These are phyloP conservation scores for Galagoides demidoff DNA, from an alignment of 2,797 vertebrate genomes.

Conservation along the genomic window DNA sequence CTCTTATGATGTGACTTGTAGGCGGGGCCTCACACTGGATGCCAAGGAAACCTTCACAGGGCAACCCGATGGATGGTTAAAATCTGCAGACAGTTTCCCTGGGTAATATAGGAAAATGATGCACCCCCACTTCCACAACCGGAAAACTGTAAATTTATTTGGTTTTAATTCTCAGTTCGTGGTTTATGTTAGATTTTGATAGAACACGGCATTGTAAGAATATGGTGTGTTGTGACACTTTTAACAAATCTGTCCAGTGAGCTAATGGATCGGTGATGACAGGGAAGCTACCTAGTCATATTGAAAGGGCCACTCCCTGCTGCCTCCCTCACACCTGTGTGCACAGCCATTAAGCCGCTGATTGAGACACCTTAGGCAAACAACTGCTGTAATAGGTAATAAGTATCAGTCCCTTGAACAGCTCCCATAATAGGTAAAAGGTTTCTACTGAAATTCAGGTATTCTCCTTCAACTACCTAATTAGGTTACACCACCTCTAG, in stretches of 20 bases:
- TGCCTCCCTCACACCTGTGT: too few relatives aligned
- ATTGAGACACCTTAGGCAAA: too few relatives aligned
- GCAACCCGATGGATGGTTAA: background rate
- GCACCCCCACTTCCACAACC: background rate
- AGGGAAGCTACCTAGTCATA: background rate
- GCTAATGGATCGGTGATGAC: background rate
- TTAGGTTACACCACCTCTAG: too few relatives aligned
- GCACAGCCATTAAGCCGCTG: too few relatives aligned
- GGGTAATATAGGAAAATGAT: background rate
- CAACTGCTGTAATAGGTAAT: too few relatives aligned
- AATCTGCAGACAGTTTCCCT: rapidly evolving
- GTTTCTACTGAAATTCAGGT: too few relatives aligned
- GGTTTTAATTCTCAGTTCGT: background rate
- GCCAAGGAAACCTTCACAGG: too few relatives aligned
- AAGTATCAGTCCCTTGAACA: too few relatives aligned
- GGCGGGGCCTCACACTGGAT: background rate
- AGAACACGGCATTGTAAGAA: background rate
- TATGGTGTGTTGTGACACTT: background rate
- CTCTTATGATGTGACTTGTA: background rate
- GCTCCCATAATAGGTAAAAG: too few relatives aligned
- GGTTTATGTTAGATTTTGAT: background rate
- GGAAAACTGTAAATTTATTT: background rate
- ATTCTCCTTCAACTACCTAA: too few relatives aligned
- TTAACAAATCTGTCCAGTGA: background rate
- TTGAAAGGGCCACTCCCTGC: too few relatives aligned